Evolutionary conservation across 2,797 vertebrate genomes (phyloP), one percentile per base, ranked within the genome.

Genomic region (Karalla daura): DNA sequence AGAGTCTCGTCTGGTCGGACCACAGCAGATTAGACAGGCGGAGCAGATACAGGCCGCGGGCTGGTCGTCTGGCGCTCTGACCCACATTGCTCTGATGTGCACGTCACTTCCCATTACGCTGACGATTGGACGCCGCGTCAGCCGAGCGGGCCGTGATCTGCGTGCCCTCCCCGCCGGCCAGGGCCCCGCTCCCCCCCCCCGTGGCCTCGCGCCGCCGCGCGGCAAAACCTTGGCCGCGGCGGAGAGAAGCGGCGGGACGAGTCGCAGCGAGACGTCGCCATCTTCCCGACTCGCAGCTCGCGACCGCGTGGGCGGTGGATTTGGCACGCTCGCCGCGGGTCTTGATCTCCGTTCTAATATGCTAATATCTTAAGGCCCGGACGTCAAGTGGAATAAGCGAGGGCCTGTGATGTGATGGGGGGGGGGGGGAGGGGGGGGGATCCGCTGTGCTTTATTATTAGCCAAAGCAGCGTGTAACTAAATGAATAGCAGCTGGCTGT

Each of bases 1-100:
- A 89, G 89, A 92, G 92, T 85, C 89, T 92, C 80, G 90, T 93
- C 93, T 95, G 91, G 88, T 74, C 21, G 53, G 72, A 84, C 89
- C 75, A 76, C 90, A 93, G 90, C 90, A 94, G 95, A 96, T 95
- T 93, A 96, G 92, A 94, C 92, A 93, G 89, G 90, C 90, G 67
- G 77, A 91, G 92, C 86, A 90, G 93, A 94, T 91, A 90, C 77
- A 85, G 88, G 92, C 90, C 88, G 86, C 80, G 80, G 90, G 93
- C 88, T 83, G 89, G 86, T 94, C 92, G 92, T 94, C 91, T 94
- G 91, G 88, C 90, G 89, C 84, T 85, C 84, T 94, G 93, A 95
- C 93, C 94, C 92, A 95, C 92, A 95, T 95, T 93, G 94, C 90
- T 84, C 70, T 90, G 88, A 95, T 94, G 91, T 92, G 89, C 86